Base-by-base conservation (phyloP, 2,113 vertebrate genomes). In the Boulengeromyrus knoepffleri region DNA sequence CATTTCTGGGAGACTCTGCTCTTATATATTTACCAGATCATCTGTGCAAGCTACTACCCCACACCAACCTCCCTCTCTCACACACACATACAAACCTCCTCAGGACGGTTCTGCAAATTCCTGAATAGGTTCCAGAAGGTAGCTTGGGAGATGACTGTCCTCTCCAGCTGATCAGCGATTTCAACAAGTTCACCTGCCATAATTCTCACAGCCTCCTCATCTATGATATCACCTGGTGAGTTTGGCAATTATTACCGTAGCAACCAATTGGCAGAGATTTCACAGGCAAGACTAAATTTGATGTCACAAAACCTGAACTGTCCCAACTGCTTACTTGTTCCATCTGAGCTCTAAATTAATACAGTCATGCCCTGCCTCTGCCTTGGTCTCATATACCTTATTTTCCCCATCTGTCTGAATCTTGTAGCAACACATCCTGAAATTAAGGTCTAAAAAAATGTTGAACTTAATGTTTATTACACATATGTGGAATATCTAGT, bases 91-190 rank as follows among this genome's bases (percentile, higher is more conserved):
- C 45, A 93, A 39, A 95, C 96, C 1, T 90, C 1, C 5, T 0
- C 0, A 0, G 89, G 42, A 10, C 92, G 91, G 0, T 0, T 50
- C 0, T 1, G 6, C 15, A 96, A 88, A 13, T 91, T 94, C 24
- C 70, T 93, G 10, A 70, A 58, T 74, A 96, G 93, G 90, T 91
- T 94, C 21, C 87, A 7, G 53, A 56, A 91, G 0, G 94, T 92
- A 0, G 94, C 95, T 77, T 39, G 92, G 39, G 91, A 88, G 47
- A 96, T 86, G 6, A 95, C 27, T 0, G 2, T 74, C 0, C 87
- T 91, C 56, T 96, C 92, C n/a, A 96, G 21, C 46, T 92, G 92
- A n/a, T 92, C 94, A 2, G 95, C 95, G 1, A 96, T 95, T 1
- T 90, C 85, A 47, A 92, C 93, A 21, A 96, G 90, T 0, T 52